Percentiles rank a stretch among this genome's conserved stretches.
phyloP scores from a whole-genome alignment of 2,888 invertebrate genomes.

The Tetragonula carbonaria region DNA sequence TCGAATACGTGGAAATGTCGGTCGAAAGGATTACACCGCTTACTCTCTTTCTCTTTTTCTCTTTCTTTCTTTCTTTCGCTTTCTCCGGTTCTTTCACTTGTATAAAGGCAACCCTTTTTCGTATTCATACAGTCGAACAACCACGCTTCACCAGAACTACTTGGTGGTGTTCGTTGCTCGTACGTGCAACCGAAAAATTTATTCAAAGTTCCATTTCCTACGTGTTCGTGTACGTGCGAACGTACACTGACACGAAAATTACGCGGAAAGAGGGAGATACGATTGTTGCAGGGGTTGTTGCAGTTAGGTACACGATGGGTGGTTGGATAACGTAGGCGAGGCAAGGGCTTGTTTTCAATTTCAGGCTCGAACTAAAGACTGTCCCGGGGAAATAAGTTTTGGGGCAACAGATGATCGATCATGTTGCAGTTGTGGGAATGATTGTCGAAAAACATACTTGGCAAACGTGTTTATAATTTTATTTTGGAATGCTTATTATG shows the following conservation, averaged over 20 bases:
- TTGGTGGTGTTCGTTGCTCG: background rate
- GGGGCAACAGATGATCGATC: background rate
- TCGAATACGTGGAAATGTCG: slow-evolving; percentile 61
- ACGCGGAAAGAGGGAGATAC: background rate
- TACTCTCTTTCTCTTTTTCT: background rate
- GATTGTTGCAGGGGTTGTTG: background rate
- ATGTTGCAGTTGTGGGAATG: background rate
- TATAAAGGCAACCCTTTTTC: slow-evolving; percentile 56
- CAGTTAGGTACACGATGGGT: background rate
- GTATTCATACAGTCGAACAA: slow-evolving; percentile 59
- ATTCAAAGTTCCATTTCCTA: background rate
- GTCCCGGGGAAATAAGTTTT: background rate
- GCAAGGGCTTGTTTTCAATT: background rate
- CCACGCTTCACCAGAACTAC: slow-evolving; percentile 5
- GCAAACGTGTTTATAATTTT: background rate
- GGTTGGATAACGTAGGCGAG: background rate
- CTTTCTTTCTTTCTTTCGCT: rapidly evolving
- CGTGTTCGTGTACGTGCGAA: background rate
- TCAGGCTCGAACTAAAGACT: background rate
- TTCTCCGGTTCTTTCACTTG: background rate
- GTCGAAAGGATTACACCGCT: slow-evolving; percentile 58
- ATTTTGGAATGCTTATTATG: background rate
- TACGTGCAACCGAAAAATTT: slow-evolving; percentile 47
- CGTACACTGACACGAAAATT: slow-evolving; percentile 1
- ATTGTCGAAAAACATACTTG: background rate